A percentile compares a stretch with the other conserved stretches of the same genome.
phyloP scores from a whole-genome alignment of 2,113 vertebrate species.

The Chloebia gouldiae region DNA sequence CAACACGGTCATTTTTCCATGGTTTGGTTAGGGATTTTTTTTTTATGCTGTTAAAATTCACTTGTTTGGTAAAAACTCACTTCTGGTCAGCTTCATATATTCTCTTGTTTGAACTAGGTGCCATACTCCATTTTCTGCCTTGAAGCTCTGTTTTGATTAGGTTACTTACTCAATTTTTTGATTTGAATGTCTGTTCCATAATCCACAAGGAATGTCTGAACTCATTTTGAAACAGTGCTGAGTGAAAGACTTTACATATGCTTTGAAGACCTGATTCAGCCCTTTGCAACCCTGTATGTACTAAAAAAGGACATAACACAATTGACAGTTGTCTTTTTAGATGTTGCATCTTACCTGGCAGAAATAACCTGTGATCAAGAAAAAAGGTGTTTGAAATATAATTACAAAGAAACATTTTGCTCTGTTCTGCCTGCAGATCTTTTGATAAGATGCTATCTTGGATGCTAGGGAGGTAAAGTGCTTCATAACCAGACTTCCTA shows the following conservation, averaged over 20 bases:
- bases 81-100: neutral
- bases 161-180: neutral
- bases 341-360: neutral
- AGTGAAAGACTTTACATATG: neutral
- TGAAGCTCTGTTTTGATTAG: neutral
- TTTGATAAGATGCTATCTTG: neutral
- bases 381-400: neutral
- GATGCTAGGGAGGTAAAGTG: neutral
- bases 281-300: neutral
- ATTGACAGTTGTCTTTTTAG: neutral
- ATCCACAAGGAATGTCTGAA: neutral
- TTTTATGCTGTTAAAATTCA: neutral
- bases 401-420: neutral
- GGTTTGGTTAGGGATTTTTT: accelerated
- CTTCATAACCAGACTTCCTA: neutral
- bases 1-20: accelerated
- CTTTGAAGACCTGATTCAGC: neutral
- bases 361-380: neutral
- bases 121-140: neutral
- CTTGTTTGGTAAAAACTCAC: neutral
- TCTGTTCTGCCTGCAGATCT: neutral
- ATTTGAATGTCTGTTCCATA: neutral
- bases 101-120: neutral
- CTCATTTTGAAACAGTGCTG: neutral
- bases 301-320: neutral